Evolutionary conservation across 2,797 vertebrate genomes (phyloP), one percentile per base, ranked within the genome.

Genomic region (Bufotes viridis): DNA sequence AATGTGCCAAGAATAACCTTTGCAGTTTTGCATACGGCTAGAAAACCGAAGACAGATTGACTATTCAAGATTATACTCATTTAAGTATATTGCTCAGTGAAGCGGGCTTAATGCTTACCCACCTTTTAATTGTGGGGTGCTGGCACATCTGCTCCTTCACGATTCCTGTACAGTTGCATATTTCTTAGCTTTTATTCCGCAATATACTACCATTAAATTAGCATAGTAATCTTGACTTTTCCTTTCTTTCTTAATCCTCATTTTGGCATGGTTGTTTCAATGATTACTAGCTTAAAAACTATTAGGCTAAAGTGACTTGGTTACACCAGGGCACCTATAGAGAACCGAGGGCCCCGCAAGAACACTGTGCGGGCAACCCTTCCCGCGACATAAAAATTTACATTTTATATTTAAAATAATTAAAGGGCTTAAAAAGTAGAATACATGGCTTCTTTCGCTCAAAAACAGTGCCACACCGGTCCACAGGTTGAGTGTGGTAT

Each of bases 1-100:
- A 85, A 63, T 85, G 84, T 85, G 84, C 69, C 72, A 85, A 78
- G 60, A 78, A 78, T 78, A 85, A 85, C 72, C 74, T 78, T 55
- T 85, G 42, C 42, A 26, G 20, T 72, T 60, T 22, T 60, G 55
- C 51, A 82, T 26, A 29, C 70, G 67, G 26, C 42, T 85, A 20
- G 60, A 65, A 63, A 85, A 34, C 84, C 26, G 60, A 49, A 49
- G 49, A 53, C 34, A 76, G 60, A 85, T 78, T 22, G 42, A 61
- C 20, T 76, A 60, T 85, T 65, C 70, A 49, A 24, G 34, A 63
- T 60, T 61, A 63, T 63, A 49, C 42, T 34, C 58, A 61, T 74
- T 85, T 49, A 51, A 63, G 34, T 76, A 17, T 85, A 58, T 60
- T 76, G 69, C 42, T 85, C 78, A 85, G 83, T 76, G 69, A 75